Base-by-base conservation (phyloP, 1,140 invertebrate species). In the Coenobita brevimanus region DNA sequence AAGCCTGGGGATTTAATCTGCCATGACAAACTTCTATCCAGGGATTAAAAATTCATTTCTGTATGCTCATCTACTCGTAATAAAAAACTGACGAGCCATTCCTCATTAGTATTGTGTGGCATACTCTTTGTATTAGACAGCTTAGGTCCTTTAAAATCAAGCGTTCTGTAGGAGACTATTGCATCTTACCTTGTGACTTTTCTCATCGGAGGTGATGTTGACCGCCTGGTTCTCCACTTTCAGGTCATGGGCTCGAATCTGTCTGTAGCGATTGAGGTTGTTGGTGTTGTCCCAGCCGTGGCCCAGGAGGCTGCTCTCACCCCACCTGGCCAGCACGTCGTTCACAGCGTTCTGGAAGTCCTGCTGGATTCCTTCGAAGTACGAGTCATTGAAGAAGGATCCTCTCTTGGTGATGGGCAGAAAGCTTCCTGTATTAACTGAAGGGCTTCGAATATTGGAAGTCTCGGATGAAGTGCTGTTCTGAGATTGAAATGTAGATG, bases 401-500 rank as follows among this genome's bases (percentile, higher is more conserved):
- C 73, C 73, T 27, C 46, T 78, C 41, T 30, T 78, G 15, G 73
- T 46, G 43, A 78, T 78, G 43, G 73, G 73, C 36, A 78, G 73
- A 6, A 46, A 46, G 1, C 64, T 24, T 13, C 64, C 64, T 27
- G 24, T 33, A n/a, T 41, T 43, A 38, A 27, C 36, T n/a, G 43
- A 41, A 6, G 21, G 15, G 21, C 46, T n/a, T 6, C 36, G 36
- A 46, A 4, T 21, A 3, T 24, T 43, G 73, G 36, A 50, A 21
- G 36, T 24, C 0, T 15, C 30, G 0, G 36, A 24, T 24, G 36
- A 27, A 24, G 13, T 13, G 24, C n/a, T 33, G 0, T 69, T 69
- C 1, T 24, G 13, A 17, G 33, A 13, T 17, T 69, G n/a, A 27
- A 69, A 13, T 1, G 1, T 69, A 24, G 33, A 4, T 24, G 64